Evolutionary conservation across 1,140 invertebrate genomes (phyloP), one percentile per base, ranked within the genome.

Genomic region (Mya arenaria): DNA sequence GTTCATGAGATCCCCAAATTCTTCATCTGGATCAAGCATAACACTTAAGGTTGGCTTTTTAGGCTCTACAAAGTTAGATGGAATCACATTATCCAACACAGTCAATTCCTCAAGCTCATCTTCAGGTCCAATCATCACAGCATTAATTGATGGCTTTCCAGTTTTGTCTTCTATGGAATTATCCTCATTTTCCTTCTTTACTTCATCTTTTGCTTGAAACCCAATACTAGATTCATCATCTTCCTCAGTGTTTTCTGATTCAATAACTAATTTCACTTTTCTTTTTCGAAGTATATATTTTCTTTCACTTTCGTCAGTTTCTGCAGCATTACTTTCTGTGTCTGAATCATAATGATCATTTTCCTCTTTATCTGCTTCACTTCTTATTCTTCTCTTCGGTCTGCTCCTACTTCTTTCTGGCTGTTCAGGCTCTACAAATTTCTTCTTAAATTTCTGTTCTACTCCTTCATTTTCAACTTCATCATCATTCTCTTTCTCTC

Each of bases 331-430:
- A 60, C 73, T 65, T 75, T 75, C 73, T 56, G 73, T 75, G 32
- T 63, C 73, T n/a, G 73, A 75, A 75, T 75, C 73, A 58, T 56
- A 75, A 56, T 75, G 55, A 25, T 75, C 60, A 28, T 63, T 58
- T 48, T 72, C 58, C 58, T 72, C 58, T 72, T 48, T 56, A 72
- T 19, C 58, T 36, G 56, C 48, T 72, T 55, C 58, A 37, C 48
- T 72, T 10, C 34, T 52, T 23, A 72, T 37, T 36, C 34, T 56
- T 8, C n/a, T n/a, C n/a, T n/a, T n/a, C n/a, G n/a, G n/a, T 72
- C 69, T 6, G 1, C 30, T 72, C 41, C 37, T 23, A 36, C 30
- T 56, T 4, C 30, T 56, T 25, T 72, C 19, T 32, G 32, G 10
- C 32, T 72, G 8, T n/a, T 15, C 41, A 32, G 8, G 23, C 10